Conservation (phyloP, 2,113 vertebrate species). For the Eptatretus burgeri region DNA sequence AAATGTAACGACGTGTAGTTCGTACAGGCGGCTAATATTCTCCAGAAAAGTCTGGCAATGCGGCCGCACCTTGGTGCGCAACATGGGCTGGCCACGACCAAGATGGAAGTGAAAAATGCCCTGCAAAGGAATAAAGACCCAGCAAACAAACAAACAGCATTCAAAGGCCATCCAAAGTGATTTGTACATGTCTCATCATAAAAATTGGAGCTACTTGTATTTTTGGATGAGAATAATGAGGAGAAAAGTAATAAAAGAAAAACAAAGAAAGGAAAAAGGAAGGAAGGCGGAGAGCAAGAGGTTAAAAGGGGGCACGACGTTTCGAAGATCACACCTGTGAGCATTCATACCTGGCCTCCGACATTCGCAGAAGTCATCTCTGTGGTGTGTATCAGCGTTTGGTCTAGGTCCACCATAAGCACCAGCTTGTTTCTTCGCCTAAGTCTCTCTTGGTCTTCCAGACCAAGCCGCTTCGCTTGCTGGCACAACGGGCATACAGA, state of each 20-base stretch:
- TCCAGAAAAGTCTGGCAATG: conserved; percentile 84
- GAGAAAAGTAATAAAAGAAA: too few relatives aligned
- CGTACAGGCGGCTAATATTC: conserved; percentile 70
- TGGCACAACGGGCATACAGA: conserved; percentile 11
- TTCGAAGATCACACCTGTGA: too few relatives aligned
- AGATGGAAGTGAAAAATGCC: conserved; percentile 94
- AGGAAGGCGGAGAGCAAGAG: too few relatives aligned
- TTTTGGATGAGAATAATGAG: too few relatives aligned
- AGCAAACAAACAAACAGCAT: too few relatives aligned
- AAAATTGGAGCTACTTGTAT: too few relatives aligned
- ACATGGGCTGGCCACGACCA: conserved; percentile 68
- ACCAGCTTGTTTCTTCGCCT: conserved; percentile 64
- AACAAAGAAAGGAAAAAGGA: too few relatives aligned
- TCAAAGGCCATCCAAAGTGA: neutral
- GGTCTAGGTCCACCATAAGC: conserved; percentile 92
- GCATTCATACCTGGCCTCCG: conserved; percentile 42
- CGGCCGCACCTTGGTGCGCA: conserved; percentile 73
- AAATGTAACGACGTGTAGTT: conserved; percentile 86
- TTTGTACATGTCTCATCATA: neutral
- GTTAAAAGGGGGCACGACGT: too few relatives aligned
- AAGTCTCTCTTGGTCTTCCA: conserved; percentile 69
- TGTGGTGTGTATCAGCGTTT: conserved; percentile 86
- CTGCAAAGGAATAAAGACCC: conserved; percentile 18
- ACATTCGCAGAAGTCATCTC: conserved; percentile 68
- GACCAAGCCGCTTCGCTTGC: conserved; percentile 69